A percentile compares a stretch with the other conserved stretches of the same genome.
Evolutionary conservation across 2,888 invertebrate species (phyloP).

Genomic region (Cyclophora albipunctata): DNA sequence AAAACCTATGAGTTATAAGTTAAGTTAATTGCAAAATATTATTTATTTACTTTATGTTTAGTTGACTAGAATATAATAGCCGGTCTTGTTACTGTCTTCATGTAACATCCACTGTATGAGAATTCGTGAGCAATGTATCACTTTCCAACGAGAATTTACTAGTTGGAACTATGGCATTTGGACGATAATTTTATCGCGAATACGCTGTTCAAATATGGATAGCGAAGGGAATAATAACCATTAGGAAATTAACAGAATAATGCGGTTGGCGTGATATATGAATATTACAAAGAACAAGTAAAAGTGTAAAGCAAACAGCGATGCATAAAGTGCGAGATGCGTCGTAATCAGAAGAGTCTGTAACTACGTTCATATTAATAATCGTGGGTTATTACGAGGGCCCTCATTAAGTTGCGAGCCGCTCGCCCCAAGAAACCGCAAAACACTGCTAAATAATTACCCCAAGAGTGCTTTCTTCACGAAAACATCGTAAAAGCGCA

Average conservation of each 20-base stretch:
- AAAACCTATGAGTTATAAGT: conserved; percentile 33
- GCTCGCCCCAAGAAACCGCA: conserved; percentile 64
- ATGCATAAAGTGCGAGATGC: conserved; percentile 28
- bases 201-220: no score
- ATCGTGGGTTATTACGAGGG: conserved; percentile 62
- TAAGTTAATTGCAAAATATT: no score
- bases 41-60: no score
- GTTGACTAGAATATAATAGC: no score
- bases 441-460: conserved; percentile 71
- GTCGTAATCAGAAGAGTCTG: conserved; percentile 48
- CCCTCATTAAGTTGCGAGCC: conserved; percentile 61
- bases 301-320: conserved; percentile 35
- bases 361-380: conserved; percentile 66
- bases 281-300: conserved; percentile 16
- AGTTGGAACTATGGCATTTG: conserved; percentile 45
- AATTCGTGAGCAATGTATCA: conserved; percentile 51
- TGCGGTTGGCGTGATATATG: conserved; percentile 15
- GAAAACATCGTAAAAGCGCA: conserved; percentile 62
- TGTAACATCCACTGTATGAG: conserved; percentile 34
- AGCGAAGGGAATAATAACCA: no score
- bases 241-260: conserved; percentile 20
- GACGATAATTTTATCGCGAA: conserved; percentile 28
- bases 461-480: conserved; percentile 60
- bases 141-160: conserved; percentile 56
- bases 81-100: conserved; percentile 38